Conservation (phyloP, 1,140 invertebrate species). For the Kradibia gibbosae region DNA sequence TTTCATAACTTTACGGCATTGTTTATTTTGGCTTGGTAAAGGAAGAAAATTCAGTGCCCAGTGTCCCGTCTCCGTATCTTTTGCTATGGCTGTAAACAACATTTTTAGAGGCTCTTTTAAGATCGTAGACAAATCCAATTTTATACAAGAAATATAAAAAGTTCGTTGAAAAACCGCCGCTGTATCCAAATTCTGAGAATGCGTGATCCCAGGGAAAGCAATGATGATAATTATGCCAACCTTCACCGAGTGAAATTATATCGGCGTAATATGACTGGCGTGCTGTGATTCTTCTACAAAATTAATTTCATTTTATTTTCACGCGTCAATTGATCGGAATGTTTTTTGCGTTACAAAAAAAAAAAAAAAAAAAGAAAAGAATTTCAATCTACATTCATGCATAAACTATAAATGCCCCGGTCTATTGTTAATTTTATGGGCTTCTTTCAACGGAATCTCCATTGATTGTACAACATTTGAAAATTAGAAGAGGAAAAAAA, state of each 20-base stretch:
- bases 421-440: no score
- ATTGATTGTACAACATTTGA: no score
- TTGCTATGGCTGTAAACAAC: conserved; percentile 78
- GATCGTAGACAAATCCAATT: conserved; percentile 87
- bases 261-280: conserved; percentile 77
- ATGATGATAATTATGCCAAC: conserved; percentile 97
- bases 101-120: conserved; percentile 82
- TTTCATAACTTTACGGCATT: no score
- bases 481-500: no score
- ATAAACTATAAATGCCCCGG: no score
- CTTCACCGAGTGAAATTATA: conserved; percentile 82
- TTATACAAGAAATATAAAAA: conserved; percentile 87
- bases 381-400: no score
- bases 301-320: conserved; percentile 17
- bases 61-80: conserved; percentile 81
- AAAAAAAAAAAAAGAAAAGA: no score
- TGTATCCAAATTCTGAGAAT: conserved; percentile 84
- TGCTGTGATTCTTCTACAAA: conserved; percentile 80
- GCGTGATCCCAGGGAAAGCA: conserved; percentile 92
- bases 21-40: not conserved
- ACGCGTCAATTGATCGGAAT: no score
- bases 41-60: not conserved
- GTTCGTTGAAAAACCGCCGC: conserved; percentile 83
- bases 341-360: no score
- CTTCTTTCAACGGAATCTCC: no score